Conservation (phyloP, 2,888 invertebrate genomes). For the Caenorhabditis uteleia region DNA sequence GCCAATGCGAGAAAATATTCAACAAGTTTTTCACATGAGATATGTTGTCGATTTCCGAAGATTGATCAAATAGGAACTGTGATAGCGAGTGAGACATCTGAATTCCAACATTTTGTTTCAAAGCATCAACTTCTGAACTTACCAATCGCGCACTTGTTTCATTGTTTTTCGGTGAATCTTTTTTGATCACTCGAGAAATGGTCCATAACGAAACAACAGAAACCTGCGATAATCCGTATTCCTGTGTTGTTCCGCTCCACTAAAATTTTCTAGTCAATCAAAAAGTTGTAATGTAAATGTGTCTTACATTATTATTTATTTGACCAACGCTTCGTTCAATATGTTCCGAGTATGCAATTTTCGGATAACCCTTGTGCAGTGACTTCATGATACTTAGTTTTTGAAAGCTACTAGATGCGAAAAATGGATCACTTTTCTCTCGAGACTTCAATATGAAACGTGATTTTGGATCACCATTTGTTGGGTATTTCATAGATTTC, state of each 20-base stretch:
- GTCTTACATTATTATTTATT: conserved; percentile 6
- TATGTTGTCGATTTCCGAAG: conserved; percentile 60
- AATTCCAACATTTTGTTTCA: neutral
- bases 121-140: neutral
- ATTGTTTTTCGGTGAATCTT: conserved; percentile 22
- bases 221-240: conserved; percentile 55
- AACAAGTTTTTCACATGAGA: conserved; percentile 64
- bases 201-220: conserved; percentile 60
- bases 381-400: conserved; percentile 19
- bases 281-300: conserved; percentile 8
- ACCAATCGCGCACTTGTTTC: conserved; percentile 14
- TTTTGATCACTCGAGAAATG: conserved; percentile 52
- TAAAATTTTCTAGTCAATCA: neutral
- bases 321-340: neutral
- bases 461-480: conserved; percentile 27
- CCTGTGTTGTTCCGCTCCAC: conserved; percentile 16
- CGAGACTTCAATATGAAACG: conserved; percentile 23
- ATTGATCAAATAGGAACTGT: conserved; percentile 28
- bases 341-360: neutral
- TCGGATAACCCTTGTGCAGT: conserved; percentile 10
- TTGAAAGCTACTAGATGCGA: conserved; percentile 17
- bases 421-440: conserved; percentile 18
- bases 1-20: conserved; percentile 67
- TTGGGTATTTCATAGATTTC: conserved; percentile 28
- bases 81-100: conserved; percentile 11